Conservation (phyloP, 1,140 invertebrate species). For the Drosophila navojoa region DNA sequence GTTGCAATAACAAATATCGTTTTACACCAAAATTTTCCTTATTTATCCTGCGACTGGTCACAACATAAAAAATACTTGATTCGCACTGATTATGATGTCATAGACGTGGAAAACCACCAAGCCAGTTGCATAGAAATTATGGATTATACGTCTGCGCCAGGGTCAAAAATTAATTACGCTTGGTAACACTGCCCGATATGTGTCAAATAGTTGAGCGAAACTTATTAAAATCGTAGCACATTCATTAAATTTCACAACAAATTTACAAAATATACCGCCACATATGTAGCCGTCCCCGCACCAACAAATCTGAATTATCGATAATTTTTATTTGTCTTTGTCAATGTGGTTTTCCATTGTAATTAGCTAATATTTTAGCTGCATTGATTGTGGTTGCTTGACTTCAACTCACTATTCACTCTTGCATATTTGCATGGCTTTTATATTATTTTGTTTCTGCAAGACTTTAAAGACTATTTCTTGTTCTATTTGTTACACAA, state of each 20-base stretch:
- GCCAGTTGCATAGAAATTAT: conserved; percentile 35
- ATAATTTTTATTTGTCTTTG: conserved; percentile 39
- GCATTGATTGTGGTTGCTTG: neutral
- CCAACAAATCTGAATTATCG: conserved; percentile 38
- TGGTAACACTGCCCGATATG: conserved; percentile 7
- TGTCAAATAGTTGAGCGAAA: conserved; percentile 16
- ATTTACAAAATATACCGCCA: conserved; percentile 55
- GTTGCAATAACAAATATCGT: conserved; percentile 20
- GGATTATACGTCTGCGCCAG: conserved; percentile 3
- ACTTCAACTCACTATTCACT: conserved; percentile 40
- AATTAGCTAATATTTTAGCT: conserved; percentile 7
- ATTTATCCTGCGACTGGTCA: conserved; percentile 35
- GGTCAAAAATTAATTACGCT: conserved; percentile 1
- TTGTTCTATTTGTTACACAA: conserved; percentile 54
- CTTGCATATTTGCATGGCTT: conserved; percentile 40
- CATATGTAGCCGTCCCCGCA: conserved; percentile 51
- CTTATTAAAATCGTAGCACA: conserved; percentile 27
- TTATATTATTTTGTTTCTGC: conserved; percentile 41
- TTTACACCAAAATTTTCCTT: conserved; percentile 12
- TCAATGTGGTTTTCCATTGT: conserved; percentile 8
- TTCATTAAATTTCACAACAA: conserved; percentile 53
- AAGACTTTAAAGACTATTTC: conserved; percentile 31
- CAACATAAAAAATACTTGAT: conserved; percentile 46
- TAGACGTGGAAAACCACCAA: conserved; percentile 61
- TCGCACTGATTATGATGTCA: conserved; percentile 69